Evolutionary conservation across 2,113 vertebrate genomes (phyloP), one percentile per base, ranked within the genome.

Genomic region (Paramisgurnus dabryanus): DNA sequence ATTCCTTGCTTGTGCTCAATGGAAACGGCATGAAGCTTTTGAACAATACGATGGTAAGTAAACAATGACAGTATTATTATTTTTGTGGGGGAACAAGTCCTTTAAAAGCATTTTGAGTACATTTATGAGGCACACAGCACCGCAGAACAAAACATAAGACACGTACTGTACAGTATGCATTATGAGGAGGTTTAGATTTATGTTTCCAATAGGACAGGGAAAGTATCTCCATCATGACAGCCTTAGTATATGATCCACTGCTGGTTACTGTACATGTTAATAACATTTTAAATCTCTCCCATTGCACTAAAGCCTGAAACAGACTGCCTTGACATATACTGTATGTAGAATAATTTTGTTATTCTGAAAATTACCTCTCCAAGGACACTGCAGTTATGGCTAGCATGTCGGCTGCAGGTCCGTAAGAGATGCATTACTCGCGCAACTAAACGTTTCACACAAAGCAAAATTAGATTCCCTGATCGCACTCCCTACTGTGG

Each of bases 361-460:
- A 61, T 1, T 17, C 53, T 10, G 22, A 81, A 79, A 85, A 74
- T 85, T 74, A 76, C 43, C 75, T 82, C 81, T 87, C 86, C 85
- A 90, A 89, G 88, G 86, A 87, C 85, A 86, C 43, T 53, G 34
- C 40, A 43, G 53, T 67, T 60, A 27, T 83, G 70, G 84, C 76
- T 85, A 83, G 61, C 67, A 87, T 45, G 57, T 79, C 83, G 74
- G 47, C 39, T 43, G 80, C 70, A 63, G 60, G 10, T 64, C 34
- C 72, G 72, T 82, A 86, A 76, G 74, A 85, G 53, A 87, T 83
- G 76, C 86, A 83, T 61, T 76, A 64, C 71, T 57, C 80, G 3
- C 3, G 49, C 69, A 76, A 40, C 6, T 53, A 27, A 82, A 82
- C 18, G 57, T 63, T 78, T 72, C 63, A 53, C 58, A 71, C 55